A percentile compares a stretch with the other conserved stretches of the same genome.
Conservation (phyloP, 2,888 invertebrate genomes). For the Ellobium chinense region DNA sequence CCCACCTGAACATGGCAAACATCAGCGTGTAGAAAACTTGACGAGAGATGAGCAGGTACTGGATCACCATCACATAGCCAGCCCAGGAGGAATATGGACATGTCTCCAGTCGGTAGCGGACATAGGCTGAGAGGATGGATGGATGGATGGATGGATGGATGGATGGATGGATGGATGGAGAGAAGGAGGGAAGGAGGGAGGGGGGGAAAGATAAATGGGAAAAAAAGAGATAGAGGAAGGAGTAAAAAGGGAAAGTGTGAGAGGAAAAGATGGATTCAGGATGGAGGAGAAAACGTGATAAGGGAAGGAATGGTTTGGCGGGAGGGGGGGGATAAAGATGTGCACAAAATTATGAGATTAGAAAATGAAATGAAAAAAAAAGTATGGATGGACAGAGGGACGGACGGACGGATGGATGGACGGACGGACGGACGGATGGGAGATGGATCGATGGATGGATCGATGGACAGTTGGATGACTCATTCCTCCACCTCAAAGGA, state of each 20-base stretch:
- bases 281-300: too few species aligned
- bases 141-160: neutral
- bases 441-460: too few species aligned
- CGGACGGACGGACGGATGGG: too few species aligned
- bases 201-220: neutral
- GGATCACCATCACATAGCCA: conserved; percentile 88
- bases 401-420: too few species aligned
- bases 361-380: too few species aligned
- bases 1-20: conserved; percentile 95
- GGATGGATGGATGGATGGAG: neutral
- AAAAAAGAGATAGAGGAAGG: neutral
- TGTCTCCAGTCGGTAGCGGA: conserved; percentile 41
- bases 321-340: neutral
- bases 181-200: too few species aligned
- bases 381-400: too few species aligned
- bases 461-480: too few species aligned
- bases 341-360: too few species aligned
- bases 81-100: conserved; percentile 65
- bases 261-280: too few species aligned
- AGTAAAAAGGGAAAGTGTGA: neutral
- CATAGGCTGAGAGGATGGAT: conserved; percentile 28
- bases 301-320: neutral
- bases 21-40: conserved; percentile 96
- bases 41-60: conserved; percentile 96
- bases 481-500: too few species aligned